Evolutionary conservation across 1,140 invertebrate genomes (phyloP).

Genomic region (Camponotus pennsylvanicus): DNA sequence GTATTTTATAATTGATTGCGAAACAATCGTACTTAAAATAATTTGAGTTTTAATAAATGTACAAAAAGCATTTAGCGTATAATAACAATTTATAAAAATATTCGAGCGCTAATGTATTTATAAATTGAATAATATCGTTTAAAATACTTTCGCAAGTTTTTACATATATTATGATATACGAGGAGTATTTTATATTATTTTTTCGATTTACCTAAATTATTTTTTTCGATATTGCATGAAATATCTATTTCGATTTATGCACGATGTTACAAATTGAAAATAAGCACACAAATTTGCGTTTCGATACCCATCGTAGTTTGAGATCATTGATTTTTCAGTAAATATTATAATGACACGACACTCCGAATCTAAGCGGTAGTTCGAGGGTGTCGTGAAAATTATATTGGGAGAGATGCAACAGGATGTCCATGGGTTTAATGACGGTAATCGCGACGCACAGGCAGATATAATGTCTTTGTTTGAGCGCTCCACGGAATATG

Average conservation of each 20-base stretch:
- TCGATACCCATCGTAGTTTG: slow-evolving; percentile 40
- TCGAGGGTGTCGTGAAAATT: slow-evolving; percentile 70
- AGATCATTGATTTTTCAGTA: slow-evolving; percentile 19
- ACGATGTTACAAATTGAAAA: not conserved
- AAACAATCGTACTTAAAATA: not conserved
- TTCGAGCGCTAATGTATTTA: not conserved
- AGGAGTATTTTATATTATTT: not conserved
- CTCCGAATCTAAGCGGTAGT: slow-evolving; percentile 25
- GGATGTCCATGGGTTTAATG: slow-evolving; percentile 75
- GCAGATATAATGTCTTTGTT: slow-evolving; percentile 78
- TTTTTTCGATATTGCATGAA: not conserved
- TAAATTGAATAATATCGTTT: not conserved
- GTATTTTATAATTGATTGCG: not conserved
- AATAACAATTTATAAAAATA: not conserved
- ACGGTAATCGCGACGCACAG: slow-evolving; percentile 72
- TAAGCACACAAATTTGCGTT: slow-evolving; percentile 3
- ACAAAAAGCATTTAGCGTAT: not conserved
- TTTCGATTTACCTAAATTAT: not conserved
- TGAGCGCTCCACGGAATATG: slow-evolving; percentile 22
- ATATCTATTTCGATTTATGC: slow-evolving; percentile 8
- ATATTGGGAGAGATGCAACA: slow-evolving; percentile 64
- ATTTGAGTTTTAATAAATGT: not conserved
- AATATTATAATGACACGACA: slow-evolving; percentile 63
- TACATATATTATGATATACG: not conserved
- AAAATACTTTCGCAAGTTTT: not conserved